Conservation (phyloP, 2,797 vertebrate genomes). For the Gymnothorax javanicus region DNA sequence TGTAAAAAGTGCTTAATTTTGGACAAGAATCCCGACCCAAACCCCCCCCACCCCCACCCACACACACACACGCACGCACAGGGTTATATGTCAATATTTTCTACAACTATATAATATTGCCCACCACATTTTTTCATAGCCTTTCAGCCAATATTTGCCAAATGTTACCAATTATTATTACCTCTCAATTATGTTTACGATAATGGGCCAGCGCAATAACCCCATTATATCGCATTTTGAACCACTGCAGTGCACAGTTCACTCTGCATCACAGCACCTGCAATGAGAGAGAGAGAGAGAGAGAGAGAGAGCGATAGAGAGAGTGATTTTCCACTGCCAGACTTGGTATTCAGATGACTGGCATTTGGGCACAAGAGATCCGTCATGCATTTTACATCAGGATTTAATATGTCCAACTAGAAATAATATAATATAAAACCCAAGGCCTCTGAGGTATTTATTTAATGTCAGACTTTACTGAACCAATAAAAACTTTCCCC, state of each 20-base stretch:
- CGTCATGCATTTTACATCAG: slow-evolving; percentile 8
- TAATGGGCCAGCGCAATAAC: not conserved
- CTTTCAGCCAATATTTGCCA: too few relatives aligned
- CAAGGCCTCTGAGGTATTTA: slow-evolving; percentile 19
- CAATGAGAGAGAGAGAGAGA: not conserved
- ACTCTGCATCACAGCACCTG: not conserved
- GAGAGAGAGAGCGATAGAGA: not conserved
- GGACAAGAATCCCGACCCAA: too few relatives aligned
- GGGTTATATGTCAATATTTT: too few relatives aligned
- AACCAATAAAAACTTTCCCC: slow-evolving; percentile 19
- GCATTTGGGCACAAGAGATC: not conserved
- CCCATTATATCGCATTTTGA: not conserved
- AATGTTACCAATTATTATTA: not conserved
- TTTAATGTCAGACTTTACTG: slow-evolving; percentile 16
- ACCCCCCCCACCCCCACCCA: too few relatives aligned
- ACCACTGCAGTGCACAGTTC: not conserved
- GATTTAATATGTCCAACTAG: slow-evolving; percentile 11
- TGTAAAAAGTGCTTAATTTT: too few relatives aligned
- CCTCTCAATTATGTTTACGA: not conserved
- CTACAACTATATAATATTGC: too few relatives aligned
- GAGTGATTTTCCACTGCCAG: not conserved
- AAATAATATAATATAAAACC: slow-evolving; percentile 19
- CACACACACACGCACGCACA: too few relatives aligned
- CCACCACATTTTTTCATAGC: too few relatives aligned
- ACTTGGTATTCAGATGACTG: slow-evolving; percentile 8